phyloP scores from a whole-genome alignment of 2,888 invertebrate species.

The Pinctada fucata region DNA sequence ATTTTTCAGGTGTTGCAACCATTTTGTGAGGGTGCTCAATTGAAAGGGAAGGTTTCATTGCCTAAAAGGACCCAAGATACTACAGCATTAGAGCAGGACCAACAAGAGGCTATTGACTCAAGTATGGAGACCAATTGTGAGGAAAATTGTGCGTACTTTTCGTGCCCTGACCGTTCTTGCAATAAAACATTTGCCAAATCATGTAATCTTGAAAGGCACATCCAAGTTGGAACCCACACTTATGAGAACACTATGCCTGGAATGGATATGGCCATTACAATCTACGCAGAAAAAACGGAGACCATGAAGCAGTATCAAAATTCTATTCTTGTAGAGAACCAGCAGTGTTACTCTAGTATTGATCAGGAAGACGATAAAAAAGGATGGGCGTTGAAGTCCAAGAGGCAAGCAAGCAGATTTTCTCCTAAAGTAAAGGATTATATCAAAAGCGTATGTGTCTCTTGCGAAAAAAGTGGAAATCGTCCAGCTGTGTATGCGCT shows the following conservation, averaged over 20 bases:
- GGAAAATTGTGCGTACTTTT: not conserved
- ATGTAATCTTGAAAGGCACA: slow-evolving; percentile 7
- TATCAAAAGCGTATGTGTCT: not conserved
- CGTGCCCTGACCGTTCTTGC: slow-evolving; percentile 4
- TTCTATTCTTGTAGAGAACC: not conserved
- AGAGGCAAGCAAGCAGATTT: not conserved
- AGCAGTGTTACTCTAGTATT: not conserved
- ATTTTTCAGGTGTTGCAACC: slow-evolving; percentile 4
- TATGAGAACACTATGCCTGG: not conserved
- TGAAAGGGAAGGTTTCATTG: not conserved
- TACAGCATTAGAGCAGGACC: not conserved
- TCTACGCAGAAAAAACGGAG: not conserved
- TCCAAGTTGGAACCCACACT: not conserved
- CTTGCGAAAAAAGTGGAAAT: slow-evolving; percentile 4
- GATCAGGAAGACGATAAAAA: not conserved
- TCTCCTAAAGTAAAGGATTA: slow-evolving; percentile 6
- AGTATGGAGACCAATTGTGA: not conserved
- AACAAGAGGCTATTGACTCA: not conserved
- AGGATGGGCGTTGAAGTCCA: not conserved
- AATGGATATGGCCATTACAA: not conserved
- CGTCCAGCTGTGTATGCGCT: not conserved
- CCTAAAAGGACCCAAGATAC: not conserved
- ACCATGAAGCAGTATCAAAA: not conserved
- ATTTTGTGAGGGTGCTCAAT: not conserved
- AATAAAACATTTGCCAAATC: slow-evolving; percentile 6